Evolutionary conservation across 2,797 vertebrate genomes (phyloP), one percentile per base, ranked within the genome.

Genomic region (Sebastes cheni): DNA sequence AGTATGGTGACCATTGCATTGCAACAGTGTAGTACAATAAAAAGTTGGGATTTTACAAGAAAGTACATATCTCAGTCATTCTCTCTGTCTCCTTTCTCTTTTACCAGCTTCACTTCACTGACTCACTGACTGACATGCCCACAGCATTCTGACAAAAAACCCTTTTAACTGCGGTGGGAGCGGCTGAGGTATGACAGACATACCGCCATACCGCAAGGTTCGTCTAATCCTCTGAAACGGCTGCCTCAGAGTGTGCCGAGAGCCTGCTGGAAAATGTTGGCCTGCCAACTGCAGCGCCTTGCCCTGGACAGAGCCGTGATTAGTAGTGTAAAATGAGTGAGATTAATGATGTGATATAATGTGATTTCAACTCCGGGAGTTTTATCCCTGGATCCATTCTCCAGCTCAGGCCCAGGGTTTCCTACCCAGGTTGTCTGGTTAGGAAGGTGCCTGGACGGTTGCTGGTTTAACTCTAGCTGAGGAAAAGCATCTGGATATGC

Each of bases 321-420:
- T 80, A 76, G 56, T 30, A 59, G 70, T 75, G 83, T 84, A 70
- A 86, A 89, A 90, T 67, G 78, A 90, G 72, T 50, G 70, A 91
- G 86, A 93, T 90, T 88, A 84, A 92, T 90, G 89, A 87, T 60
- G 86, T 91, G 89, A 90, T 70, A 81, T 76, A 69, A 81, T 70
- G 29, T 76, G 68, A 87, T 83, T 90, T 82, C 54, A 79, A n/a
- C 81, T 81, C 32, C 12, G 46, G 68, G 56, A 85, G 59, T 56
- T 74, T 79, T 25, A 80, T 65, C 36, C 27, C 42, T 11, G 1
- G 64, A 75, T 72, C 36, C 56, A 62, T 62, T 81, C 80, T 67
- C 23, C 74, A 61, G 36, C 32, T 62, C 20, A 73, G 62, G 64
- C 32, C 67, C 27, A 69, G 58, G 29, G 62, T 64, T 82, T 80